These are phyloP conservation scores for Mustela lutreola DNA, from an alignment of 2,113 vertebrate species.

Conservation along the genomic window DNA sequence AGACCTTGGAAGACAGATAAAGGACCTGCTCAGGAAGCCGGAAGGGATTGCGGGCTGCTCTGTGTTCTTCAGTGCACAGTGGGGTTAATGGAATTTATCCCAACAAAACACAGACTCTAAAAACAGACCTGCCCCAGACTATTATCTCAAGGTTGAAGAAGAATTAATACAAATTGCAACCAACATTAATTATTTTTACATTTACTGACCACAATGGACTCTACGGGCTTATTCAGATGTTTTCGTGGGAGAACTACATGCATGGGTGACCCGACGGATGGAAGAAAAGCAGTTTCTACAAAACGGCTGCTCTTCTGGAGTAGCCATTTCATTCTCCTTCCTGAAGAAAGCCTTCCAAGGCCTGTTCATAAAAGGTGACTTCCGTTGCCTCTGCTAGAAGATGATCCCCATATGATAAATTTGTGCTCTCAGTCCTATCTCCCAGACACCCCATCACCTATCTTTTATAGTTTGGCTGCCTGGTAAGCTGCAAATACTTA, in stretches of 20 bases:
- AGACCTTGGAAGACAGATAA: neutral
- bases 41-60: neutral
- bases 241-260: neutral
- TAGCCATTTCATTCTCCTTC: neutral
- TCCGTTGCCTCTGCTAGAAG: neutral
- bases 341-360: neutral
- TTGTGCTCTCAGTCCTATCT: neutral
- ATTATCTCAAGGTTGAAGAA: neutral
- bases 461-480: neutral
- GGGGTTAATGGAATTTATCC: neutral
- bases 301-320: neutral
- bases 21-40: neutral
- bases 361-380: neutral
- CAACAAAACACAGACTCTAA: neutral
- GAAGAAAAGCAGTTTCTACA: neutral
- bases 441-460: neutral
- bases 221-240: neutral
- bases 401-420: neutral
- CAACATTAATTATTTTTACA: slow-evolving; percentile 15
- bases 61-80: neutral
- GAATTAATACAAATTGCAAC: neutral
- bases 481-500: neutral
- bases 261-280: neutral
- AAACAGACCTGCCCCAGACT: neutral
- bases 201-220: slow-evolving; percentile 31